Evolutionary conservation across 2,888 invertebrate species (phyloP), one percentile per base, ranked within the genome.

Genomic region (Amiota communis): DNA sequence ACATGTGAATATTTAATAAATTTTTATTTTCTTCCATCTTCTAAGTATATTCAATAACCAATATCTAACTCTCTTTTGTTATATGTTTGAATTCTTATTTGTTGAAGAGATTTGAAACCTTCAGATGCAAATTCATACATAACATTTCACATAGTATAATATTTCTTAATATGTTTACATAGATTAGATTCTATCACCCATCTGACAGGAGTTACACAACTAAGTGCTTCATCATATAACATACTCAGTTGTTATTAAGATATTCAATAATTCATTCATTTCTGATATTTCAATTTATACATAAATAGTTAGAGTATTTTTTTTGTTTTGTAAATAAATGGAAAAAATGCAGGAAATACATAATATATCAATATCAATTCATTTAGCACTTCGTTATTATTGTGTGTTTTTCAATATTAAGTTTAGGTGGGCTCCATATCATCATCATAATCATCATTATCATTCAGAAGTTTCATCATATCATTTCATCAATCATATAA

Each of bases 201-300:
- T 88, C 89, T 89, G 89, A 89, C 89, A 89, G 86, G 89, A 89
- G 89, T 89, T 89, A 88, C 80, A 80, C 79, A 81, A 81, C 83
- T 84, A 80, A 77, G 78, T 76, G 77, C 72, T 70, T 2, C 36
- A 36, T 36, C 36, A 36, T 6, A 36, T 36, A 36, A 36, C 4
- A 36, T 36, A 36, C 36, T 36, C 36, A 36, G 36, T 36, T 2
- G 36, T 36, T 2, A 23, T 3, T 23, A 1, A 23, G 23, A 23
- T 23, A 23, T 23, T 23, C 3, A 23, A 3, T 23, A n/a, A n/a
- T n/a, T n/a, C n/a, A n/a, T 36, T 36, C 36, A 6, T 36, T 36
- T 36, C 2, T 36, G 36, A 36, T 36, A 36, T 36, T 36, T 36
- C 36, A 36, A 6, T 36, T 36, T 4, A 36, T n/a, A n/a, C n/a